Evolutionary conservation across 2,888 invertebrate species (phyloP), one percentile per base, ranked within the genome.

Genomic region (Argyra leucocephala): DNA sequence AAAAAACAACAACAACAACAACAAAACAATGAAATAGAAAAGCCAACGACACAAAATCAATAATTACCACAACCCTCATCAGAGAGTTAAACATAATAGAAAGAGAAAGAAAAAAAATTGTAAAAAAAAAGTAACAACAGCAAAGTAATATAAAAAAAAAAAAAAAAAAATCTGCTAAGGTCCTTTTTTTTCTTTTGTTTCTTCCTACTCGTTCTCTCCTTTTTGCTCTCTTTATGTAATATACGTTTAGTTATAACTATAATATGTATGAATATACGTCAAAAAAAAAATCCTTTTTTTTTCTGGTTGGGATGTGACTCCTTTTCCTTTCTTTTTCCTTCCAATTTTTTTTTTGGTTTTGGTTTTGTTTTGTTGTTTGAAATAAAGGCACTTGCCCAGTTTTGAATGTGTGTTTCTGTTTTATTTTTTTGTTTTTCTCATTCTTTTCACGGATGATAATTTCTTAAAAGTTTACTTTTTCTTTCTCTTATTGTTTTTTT

Each of bases 31-130:
- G 65, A 69, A 67, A 66, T 67, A 66, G 66, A 68, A 70, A 69
- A 70, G 68, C 70, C 70, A 70, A 70, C 71, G 70, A 70, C 69
- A 71, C 68, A 72, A 73, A 73, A 73, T 73, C 72, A 71, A 73
- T 73, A 73, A 73, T 73, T 72, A 73, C 71, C 71, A 71, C 70
- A 72, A 69, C 68, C 69, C 68, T 64, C 70, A 68, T 66, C 64
- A 61, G 64, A 62, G 67, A 66, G 31, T 57, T 61, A 62, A 65
- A 48, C 36, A 48, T 61, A 18, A 22, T 26, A 21, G 58, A 48
- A 58, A 60, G 36, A 31, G 21, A 63, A 57, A 58, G 9, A 24
- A 3, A 31, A 6, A 31, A 26, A 26, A 26, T 26, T 26, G 7
- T 6, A 31, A n/a, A 48, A 22, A 63, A 48, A 22, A 67, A 64